Conservation (phyloP, 2,888 invertebrate species). For the Pyrgus malvae region DNA sequence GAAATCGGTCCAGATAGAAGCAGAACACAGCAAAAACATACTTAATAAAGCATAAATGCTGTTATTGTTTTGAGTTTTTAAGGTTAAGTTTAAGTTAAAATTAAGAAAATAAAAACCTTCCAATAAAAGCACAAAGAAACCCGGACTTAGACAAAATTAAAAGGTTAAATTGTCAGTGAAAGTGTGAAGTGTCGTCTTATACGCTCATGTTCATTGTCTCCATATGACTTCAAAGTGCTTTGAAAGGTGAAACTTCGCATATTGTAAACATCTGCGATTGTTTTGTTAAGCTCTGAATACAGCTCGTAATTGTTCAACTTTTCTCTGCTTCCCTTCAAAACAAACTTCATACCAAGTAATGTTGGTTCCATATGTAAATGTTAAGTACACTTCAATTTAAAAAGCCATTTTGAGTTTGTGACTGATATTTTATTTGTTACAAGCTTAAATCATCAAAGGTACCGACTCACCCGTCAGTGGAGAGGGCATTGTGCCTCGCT, state of each 20-base stretch:
- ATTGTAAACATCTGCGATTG: constrained; percentile 22
- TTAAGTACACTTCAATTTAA: neutral
- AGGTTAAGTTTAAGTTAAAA: too few species aligned
- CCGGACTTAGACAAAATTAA: too few species aligned
- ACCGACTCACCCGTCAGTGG: too few species aligned
- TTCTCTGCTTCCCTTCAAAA: neutral
- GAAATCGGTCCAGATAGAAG: too few species aligned
- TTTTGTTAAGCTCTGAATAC: constrained; percentile 23
- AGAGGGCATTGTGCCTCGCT: too few species aligned
- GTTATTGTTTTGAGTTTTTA: too few species aligned
- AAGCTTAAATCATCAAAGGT: neutral
- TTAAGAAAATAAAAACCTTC: too few species aligned
- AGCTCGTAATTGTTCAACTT: constrained; percentile 25
- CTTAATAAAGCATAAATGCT: too few species aligned
- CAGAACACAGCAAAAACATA: too few species aligned
- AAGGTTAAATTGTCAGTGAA: too few species aligned
- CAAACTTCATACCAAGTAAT: constrained; percentile 16
- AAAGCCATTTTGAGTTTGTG: neutral
- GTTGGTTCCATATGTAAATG: constrained; percentile 7
- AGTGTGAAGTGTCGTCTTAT: neutral
- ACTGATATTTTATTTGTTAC: neutral
- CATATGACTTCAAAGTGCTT: constrained; percentile 3
- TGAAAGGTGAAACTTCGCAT: constrained; percentile 5
- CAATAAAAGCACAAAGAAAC: too few species aligned
- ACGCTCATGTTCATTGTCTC: neutral